These are phyloP conservation scores for Volucella bombylans DNA, from an alignment of 2,888 invertebrate genomes.

Conservation along the genomic window DNA sequence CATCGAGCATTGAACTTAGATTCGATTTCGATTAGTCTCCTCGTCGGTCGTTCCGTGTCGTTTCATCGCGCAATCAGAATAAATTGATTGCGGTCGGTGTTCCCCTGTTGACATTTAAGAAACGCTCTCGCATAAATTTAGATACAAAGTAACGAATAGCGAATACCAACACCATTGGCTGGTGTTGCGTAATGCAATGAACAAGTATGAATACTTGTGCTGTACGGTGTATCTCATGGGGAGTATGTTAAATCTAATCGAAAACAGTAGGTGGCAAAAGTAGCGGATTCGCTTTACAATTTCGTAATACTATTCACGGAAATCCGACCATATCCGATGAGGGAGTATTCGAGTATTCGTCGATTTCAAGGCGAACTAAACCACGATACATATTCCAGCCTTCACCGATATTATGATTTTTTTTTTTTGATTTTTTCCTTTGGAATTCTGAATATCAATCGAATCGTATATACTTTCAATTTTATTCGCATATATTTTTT, in stretches of 20 bases:
- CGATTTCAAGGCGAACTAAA: neutral
- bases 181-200: conserved; percentile 29
- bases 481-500: conserved; percentile 14
- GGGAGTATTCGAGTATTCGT: neutral
- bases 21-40: conserved; percentile 27
- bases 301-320: neutral
- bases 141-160: neutral
- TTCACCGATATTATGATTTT: conserved; percentile 18
- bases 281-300: neutral
- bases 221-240: conserved; percentile 5
- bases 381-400: conserved; percentile 20
- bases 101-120: conserved; percentile 39
- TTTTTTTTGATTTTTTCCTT: neutral
- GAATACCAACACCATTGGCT: neutral
- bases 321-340: neutral
- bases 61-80: neutral
- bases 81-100: conserved; percentile 7
- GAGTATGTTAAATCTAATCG: conserved; percentile 23
- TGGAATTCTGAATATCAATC: conserved; percentile 39
- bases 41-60: neutral
- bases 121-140: neutral
- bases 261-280: conserved; percentile 36
- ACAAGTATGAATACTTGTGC: neutral
- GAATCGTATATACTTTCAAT: conserved; percentile 13
- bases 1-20: conserved; percentile 63